Base-by-base conservation (phyloP, 2,888 invertebrate species). In the Drosophila putrida region DNA sequence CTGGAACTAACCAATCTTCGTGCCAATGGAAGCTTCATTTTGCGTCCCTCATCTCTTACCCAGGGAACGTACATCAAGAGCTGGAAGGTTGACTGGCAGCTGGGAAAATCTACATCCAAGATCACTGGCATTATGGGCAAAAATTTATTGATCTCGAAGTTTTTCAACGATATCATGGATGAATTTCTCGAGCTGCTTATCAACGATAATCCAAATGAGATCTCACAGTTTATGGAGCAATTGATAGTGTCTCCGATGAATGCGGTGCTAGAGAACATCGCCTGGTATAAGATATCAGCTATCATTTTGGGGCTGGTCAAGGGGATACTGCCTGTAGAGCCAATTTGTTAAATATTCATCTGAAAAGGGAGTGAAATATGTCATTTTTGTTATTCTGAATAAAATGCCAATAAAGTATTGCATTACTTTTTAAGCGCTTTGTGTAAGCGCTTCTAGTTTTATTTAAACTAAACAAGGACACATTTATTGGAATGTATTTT, bases 51-150 rank as follows among this genome's bases (percentile, higher is more conserved):
- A 0, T 10, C 69, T 0, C 25, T 70, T 4, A 47, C 61, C 0
- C 71, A 80, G 20, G 84, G 84, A 0, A 46, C 89, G 0, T 49
- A 83, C 20, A 63, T 90, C 9, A 68, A 46, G n/a, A 74, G 60
- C 33, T 91, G 90, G 78, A 83, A 86, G 4, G 76, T 82, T 2
- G 65, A 78, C 11, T 75, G 89, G 62, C 66, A 82, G 6, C 47
- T 91, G 46, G 90, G 73, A 8, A 62, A 71, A 6, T 81, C 81
- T 1, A 58, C 59, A 4, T 91, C 91, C 0, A 65, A 78, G 13
- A 80, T 75, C 0, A 90, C 84, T 0, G 90, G 90, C 33, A 70
- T 89, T n/a, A 85, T 87, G 77, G 71, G 82, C 33, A 87, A 67
- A 36, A 41, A 68, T 4, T 0, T 71, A 0, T 65, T 75, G 36